phyloP scores from a whole-genome alignment of 35 echinoderm and acorn worm genomes.

The Patiria miniata region DNA sequence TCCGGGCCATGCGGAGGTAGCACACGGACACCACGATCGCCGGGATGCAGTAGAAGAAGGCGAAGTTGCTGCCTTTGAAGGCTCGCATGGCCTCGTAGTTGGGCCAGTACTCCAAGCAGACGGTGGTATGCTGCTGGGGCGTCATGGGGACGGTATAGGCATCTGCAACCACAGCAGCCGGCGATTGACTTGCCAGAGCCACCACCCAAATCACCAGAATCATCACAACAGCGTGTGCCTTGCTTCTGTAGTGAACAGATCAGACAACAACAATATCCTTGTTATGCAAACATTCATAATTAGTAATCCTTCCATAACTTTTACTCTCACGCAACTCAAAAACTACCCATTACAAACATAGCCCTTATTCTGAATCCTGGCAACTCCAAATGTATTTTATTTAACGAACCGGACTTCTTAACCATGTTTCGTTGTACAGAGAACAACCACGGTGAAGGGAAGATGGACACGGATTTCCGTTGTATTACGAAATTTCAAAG shows the following conservation, averaged over 20 bases:
- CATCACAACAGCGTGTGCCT: conserved; percentile 48
- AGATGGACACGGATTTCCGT: too few relatives aligned
- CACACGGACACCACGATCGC: conserved; percentile 61
- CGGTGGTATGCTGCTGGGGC: not conserved
- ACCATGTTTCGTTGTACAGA: too few relatives aligned
- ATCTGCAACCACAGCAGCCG: conserved; percentile 11
- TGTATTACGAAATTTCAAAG: too few relatives aligned
- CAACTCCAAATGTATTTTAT: too few relatives aligned
- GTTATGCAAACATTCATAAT: too few relatives aligned
- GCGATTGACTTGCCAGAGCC: conserved; percentile 33
- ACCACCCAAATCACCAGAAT: conserved; percentile 67
- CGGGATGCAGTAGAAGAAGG: conserved; percentile 76
- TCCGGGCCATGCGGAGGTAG: conserved; percentile 76
- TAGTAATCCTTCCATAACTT: too few relatives aligned
- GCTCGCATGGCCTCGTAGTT: not conserved
- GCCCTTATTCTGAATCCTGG: too few relatives aligned
- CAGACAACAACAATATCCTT: too few relatives aligned
- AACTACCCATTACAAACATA: too few relatives aligned
- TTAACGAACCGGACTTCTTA: too few relatives aligned
- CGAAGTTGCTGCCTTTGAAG: conserved; percentile 56
- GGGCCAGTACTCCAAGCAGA: conserved; percentile 69
- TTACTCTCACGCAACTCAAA: too few relatives aligned
- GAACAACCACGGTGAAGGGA: too few relatives aligned
- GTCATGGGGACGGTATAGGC: not conserved
- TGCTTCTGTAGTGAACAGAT: conserved; percentile 48